Base-by-base conservation (phyloP, 1,140 invertebrate species). In the Euwallacea similis region DNA sequence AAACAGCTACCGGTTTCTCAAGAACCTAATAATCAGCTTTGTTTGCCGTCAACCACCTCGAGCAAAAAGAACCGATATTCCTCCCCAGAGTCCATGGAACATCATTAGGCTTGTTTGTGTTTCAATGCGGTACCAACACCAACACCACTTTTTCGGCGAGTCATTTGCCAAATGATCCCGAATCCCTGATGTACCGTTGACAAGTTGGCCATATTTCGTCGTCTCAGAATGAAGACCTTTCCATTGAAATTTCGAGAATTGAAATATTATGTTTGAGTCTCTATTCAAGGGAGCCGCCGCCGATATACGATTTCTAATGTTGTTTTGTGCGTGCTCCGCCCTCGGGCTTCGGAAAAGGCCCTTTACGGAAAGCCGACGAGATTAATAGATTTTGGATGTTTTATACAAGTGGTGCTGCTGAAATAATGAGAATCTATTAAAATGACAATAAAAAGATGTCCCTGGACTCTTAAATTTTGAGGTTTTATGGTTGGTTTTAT, bases 341-440 rank as follows among this genome's bases (percentile, higher is more conserved):
- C 65, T 50, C 53, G 16, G 42, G 7, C 7, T 33, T 41, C 16
- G 7, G 15, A 56, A 66, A 66, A 47, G 65, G 13, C 11, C 43
- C 50, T 66, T 66, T 15, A 13, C 16, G n/a, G 11, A 53, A 10
- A 41, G 44, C 53, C 50, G 21, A 33, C 33, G 4, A 56, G 65
- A 66, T 66, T 66, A 66, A 66, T 66, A 56, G 65, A 56, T 58
- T 55, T 44, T 55, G 43, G 58, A 66, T 66, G 54, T 66, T 66
- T 66, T 56, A 44, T 56, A 66, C 55, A 50, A 66, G 55, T 66
- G 65, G 65, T 58, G 65, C n/a, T 66, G 42, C 43, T 13, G 11
- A 47, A 47, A 47, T 9, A 33, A 33, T 33, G 21, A 33, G 21
- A 33, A 33, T 13, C 15, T 62, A 33, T 33, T 33, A 33, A 33